Base-by-base conservation (phyloP, 2,888 invertebrate genomes). In the Lingula anatina region DNA sequence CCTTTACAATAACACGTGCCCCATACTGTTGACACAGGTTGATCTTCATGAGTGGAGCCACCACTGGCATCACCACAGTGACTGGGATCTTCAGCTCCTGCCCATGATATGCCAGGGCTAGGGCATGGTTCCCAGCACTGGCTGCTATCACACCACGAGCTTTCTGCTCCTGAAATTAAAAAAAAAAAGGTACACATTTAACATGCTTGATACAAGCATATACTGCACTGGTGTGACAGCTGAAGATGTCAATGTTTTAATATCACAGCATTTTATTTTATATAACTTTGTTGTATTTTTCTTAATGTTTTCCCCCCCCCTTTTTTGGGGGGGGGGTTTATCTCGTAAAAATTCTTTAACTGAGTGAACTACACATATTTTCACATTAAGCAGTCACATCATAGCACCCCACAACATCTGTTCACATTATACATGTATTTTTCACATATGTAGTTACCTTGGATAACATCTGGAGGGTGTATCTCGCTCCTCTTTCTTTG, bases 21-120 rank as follows among this genome's bases (percentile, higher is more conserved):
- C 89, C 88, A 70, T 85, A 89, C 46, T 86, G 86, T 47, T 85
- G 83, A 71, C 95, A 95, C 55, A 88, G 86, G 68, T 90, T 86
- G 44, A 95, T 87, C 80, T 95, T 96, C 92, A 95, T 95, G 50
- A 96, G 88, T 0, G 95, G 94, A 0, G 95, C 95, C 0, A 90
- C 85, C 37, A 85, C 85, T 3, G 95, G 95, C 95, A 96, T 95
- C n/a, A 96, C 89, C 4, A 96, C 90, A 0, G 89, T 89, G 21
- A 77, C 68, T 2, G 71, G 69, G 18, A 77, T 68, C 9, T 64
- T 80, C 7, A 90, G 80, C 51, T 83, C 81, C 59, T 83, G 80
- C 0, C 89, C 90, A 71, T 90, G 90, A 72, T 87, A 91, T 58
- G 86, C 85, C 42, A 90, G 78, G 1, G 86, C 87, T 62, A 90